Evolutionary conservation across 2,888 invertebrate genomes (phyloP).

Genomic region (Mythimna ferrago): DNA sequence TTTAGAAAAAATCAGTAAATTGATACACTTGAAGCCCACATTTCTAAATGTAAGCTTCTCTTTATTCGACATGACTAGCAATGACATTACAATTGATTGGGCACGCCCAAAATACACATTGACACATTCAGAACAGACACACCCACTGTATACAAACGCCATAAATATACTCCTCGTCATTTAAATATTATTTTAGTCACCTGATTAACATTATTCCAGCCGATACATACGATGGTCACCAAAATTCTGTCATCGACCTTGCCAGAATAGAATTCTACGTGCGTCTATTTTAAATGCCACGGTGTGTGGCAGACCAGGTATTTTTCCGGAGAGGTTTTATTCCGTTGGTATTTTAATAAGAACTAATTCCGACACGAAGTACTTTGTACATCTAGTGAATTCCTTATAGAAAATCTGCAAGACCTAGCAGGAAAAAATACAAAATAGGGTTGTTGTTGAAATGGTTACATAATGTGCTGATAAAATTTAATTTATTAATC

Average conservation of each 20-base stretch:
- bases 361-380: constrained; percentile 15
- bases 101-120: constrained; percentile 14
- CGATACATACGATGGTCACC: constrained; percentile 23
- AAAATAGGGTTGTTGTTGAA: neutral
- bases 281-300: constrained; percentile 38
- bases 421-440: neutral
- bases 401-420: neutral
- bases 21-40: neutral
- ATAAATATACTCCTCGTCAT: constrained; percentile 13
- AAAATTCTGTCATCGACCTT: constrained; percentile 53
- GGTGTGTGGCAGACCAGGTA: constrained; percentile 10
- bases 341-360: constrained; percentile 19
- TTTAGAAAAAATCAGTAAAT: too few species aligned
- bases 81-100: neutral
- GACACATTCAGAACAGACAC: constrained; percentile 7
- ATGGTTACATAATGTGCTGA: neutral
- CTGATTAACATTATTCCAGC: constrained; percentile 21
- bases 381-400: constrained; percentile 8
- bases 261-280: constrained; percentile 47
- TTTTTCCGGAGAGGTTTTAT: constrained; percentile 37
- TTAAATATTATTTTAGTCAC: constrained; percentile 32
- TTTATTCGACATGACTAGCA: neutral
- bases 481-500: too few species aligned
- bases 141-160: constrained; percentile 7
- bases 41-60: neutral